phyloP scores from a whole-genome alignment of 2,888 invertebrate genomes.

The Melipona beecheii region DNA sequence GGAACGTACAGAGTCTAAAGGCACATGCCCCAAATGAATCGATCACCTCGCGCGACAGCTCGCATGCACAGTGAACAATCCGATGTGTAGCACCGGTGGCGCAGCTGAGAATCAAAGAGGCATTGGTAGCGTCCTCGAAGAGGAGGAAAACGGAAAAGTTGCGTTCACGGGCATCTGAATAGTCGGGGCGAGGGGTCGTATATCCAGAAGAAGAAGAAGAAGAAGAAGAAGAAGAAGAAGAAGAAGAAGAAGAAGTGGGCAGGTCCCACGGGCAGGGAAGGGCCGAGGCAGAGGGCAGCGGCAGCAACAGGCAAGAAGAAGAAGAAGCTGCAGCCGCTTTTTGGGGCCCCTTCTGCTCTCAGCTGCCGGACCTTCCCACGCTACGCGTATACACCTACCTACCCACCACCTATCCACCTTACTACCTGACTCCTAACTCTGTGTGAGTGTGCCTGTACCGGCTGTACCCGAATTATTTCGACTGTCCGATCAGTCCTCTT shows the following conservation, averaged over 20 bases:
- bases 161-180: slow-evolving; percentile 42
- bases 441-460: slow-evolving; percentile 41
- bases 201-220: slow-evolving; percentile 12
- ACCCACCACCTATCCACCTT: slow-evolving; percentile 73
- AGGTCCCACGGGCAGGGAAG: slow-evolving; percentile 63
- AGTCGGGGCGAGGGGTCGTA: slow-evolving; percentile 41
- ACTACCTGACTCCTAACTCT: slow-evolving; percentile 75
- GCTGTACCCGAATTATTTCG: slow-evolving; percentile 36
- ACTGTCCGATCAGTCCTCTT: neutral
- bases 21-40: neutral
- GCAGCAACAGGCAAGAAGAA: slow-evolving; percentile 69
- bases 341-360: slow-evolving; percentile 75
- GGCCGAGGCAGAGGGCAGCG: slow-evolving; percentile 57
- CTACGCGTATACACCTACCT: slow-evolving; percentile 77
- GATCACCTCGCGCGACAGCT: slow-evolving; percentile 13
- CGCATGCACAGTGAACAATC: neutral
- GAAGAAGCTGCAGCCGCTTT: slow-evolving; percentile 77
- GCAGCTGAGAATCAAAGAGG: slow-evolving; percentile 29
- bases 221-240: slow-evolving; percentile 6
- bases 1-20: neutral
- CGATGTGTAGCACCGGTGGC: neutral
- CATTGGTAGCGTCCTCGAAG: neutral
- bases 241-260: slow-evolving; percentile 47
- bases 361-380: slow-evolving; percentile 84
- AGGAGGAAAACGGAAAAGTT: slow-evolving; percentile 46